Evolutionary conservation across 2,888 invertebrate species (phyloP), one percentile per base, ranked within the genome.

Genomic region (Phortica magna): DNA sequence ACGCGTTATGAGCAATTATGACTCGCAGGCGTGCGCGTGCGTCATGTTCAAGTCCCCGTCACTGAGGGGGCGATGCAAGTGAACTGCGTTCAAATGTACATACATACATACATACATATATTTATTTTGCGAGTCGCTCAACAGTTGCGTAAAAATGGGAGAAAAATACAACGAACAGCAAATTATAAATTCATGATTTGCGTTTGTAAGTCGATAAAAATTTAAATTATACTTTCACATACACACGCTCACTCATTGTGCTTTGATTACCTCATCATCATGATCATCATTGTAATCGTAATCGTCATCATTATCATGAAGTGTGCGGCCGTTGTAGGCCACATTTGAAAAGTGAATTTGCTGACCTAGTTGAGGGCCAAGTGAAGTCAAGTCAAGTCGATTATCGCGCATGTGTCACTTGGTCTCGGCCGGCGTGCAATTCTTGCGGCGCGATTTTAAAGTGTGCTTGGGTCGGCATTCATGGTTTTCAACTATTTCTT

Each of bases 1-100:
- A 88, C 88, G 85, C 89, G 87, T 88, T 88, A 88, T 85, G 83
- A 88, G 83, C 85, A 85, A 85, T 85, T 85, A 88, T 81, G 79
- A 78, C 75, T 76, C 75, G 78, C 83, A 78, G 84, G 79, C 85
- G 74, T 61, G 87, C 77, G 85, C 86, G 88, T 85, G 85, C 88
- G 89, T 85, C 85, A 85, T 81, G 84, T 83, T 77, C 31, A 6
- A 31, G 31, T 2, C 3, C 5, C 3, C 31, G 31, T 31, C n/a
- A n/a, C n/a, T n/a, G n/a, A n/a, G n/a, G 31, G 31, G 31, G 31
- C 31, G 31, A 2, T 31, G 31, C 48, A 14, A 48, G 14, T 14
- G 48, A 12, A 48, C 5, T 14, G 7, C 10, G 10, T 6, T 10
- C 14, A 48, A 14, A 48, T 48, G 9, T 48, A 12, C 10, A 12